phyloP scores from a whole-genome alignment of 2,797 vertebrate genomes.

The Lacerta bilineata region DNA sequence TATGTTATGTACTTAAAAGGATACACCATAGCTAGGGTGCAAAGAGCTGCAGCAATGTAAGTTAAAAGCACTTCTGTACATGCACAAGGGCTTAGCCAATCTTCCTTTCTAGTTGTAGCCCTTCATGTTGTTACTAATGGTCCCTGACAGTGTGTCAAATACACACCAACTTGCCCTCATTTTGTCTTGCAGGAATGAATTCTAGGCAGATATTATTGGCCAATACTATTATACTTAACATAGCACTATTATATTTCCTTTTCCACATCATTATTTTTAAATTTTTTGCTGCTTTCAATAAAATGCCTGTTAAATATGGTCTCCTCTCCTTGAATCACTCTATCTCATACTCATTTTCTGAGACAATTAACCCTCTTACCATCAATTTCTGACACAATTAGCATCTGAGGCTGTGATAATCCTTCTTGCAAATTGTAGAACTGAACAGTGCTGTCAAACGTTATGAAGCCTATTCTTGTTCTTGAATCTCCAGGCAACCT shows the following conservation, averaged over 20 bases:
- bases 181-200: not conserved
- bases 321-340: not conserved
- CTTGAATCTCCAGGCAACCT: conserved; percentile 95
- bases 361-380: conserved; percentile 79
- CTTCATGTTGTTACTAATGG: not conserved
- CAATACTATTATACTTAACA: not conserved
- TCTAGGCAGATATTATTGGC: not conserved
- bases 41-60: not conserved
- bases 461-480: conserved; percentile 94
- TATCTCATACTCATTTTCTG: conserved; percentile 6
- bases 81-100: too few relatives aligned
- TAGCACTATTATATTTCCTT: not conserved
- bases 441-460: conserved; percentile 96
- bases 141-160: not conserved
- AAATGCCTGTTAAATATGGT: not conserved
- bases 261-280: not conserved
- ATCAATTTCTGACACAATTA: conserved; percentile 96
- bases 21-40: not conserved
- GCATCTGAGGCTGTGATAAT: conserved; percentile 96
- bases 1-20: not conserved
- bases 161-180: too few relatives aligned
- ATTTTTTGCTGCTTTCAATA: not conserved
- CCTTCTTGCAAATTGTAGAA: conserved; percentile 98
- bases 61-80: not conserved
- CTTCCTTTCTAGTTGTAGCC: not conserved